Evolutionary conservation across 2,113 vertebrate species (phyloP).

Genomic region (Nipponia nippon): DNA sequence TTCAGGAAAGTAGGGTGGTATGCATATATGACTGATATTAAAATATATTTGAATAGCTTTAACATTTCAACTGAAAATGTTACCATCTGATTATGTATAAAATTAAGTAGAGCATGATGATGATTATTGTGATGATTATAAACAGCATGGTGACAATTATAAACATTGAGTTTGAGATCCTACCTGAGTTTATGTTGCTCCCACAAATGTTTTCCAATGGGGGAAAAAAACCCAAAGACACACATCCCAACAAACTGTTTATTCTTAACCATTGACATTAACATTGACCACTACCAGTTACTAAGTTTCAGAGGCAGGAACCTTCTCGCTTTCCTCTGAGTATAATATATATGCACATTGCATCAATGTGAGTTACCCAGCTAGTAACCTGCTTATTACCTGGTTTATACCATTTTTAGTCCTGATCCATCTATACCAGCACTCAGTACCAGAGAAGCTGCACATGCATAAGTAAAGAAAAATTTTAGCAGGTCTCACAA

Average conservation of each 20-base stretch:
- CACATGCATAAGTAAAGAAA: background rate
- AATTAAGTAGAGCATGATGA: background rate
- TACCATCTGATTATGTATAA: background rate
- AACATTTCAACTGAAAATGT: background rate
- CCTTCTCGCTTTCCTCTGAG: background rate
- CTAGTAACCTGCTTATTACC: background rate
- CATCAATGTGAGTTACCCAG: background rate
- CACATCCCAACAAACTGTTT: background rate
- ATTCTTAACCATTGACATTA: background rate
- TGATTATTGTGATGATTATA: background rate
- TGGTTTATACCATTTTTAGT: background rate
- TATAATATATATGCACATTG: background rate
- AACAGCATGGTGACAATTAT: background rate
- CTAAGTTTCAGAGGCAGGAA: background rate
- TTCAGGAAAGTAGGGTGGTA: background rate
- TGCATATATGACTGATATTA: background rate
- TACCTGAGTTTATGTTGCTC: background rate
- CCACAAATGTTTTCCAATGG: background rate
- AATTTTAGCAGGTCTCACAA: background rate
- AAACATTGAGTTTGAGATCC: background rate
- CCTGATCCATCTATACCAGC: background rate
- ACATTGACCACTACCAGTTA: background rate
- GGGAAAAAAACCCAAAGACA: background rate
- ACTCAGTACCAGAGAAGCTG: background rate
- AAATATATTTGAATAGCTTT: background rate